These are phyloP conservation scores for Mormyrus proboscirostris DNA, from an alignment of 2,797 vertebrate species.

Conservation along the genomic window DNA sequence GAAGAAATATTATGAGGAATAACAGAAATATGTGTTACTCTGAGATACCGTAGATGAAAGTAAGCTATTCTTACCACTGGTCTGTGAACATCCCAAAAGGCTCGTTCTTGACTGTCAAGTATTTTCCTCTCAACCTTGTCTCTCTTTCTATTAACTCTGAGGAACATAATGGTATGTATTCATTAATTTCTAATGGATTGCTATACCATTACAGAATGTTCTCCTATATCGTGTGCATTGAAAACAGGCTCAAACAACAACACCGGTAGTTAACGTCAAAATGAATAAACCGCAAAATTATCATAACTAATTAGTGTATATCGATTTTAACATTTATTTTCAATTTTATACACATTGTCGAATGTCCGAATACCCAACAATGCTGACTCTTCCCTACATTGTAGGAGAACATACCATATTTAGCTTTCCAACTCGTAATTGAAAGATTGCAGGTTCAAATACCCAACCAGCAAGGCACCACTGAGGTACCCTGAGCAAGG, in stretches of 20 bases:
- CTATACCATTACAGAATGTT: neutral
- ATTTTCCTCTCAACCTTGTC: slow-evolving; percentile 98
- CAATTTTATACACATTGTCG: neutral
- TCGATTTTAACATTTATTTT: neutral
- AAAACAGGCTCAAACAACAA: neutral
- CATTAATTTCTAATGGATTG: neutral
- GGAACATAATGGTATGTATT: neutral
- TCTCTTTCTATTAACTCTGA: slow-evolving; percentile 95
- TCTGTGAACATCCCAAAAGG: slow-evolving; percentile 96
- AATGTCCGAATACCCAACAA: neutral
- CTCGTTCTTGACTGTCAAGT: slow-evolving; percentile 93
- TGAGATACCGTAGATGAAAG: neutral
- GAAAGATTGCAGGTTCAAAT: no score
- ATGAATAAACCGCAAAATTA: neutral
- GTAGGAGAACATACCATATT: neutral
- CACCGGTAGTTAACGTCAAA: neutral
- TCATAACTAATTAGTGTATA: neutral
- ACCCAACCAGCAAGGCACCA: no score
- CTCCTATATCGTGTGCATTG: neutral
- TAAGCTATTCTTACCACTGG: slow-evolving; percentile 77
- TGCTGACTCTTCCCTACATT: neutral
- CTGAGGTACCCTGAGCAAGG: no score
- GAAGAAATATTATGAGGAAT: neutral
- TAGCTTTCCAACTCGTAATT: neutral
- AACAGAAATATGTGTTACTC: neutral